A percentile compares a stretch with the other conserved stretches of the same genome.
These are phyloP conservation scores for Euwallacea fornicatus DNA, from an alignment of 1,140 invertebrate genomes.

Conservation along the genomic window DNA sequence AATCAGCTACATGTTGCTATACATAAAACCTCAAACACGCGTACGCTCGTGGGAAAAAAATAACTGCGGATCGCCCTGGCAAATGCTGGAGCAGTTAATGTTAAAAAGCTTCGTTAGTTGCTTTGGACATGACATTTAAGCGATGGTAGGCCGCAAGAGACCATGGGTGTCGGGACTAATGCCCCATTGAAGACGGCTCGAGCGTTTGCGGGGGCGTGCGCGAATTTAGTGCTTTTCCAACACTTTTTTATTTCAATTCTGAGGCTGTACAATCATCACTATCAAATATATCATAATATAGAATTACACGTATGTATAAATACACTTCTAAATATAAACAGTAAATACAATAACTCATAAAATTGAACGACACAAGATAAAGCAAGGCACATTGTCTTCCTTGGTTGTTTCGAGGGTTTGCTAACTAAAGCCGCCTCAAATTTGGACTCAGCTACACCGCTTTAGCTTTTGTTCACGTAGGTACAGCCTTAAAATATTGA, in stretches of 20 bases:
- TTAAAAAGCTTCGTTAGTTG: constrained; percentile 45
- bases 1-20: no score
- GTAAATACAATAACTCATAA: constrained; percentile 6
- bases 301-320: constrained; percentile 26
- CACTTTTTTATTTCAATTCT: constrained; percentile 27
- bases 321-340: constrained; percentile 26
- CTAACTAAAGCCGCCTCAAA: no score
- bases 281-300: constrained; percentile 33
- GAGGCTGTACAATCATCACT: constrained; percentile 39
- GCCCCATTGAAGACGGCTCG: constrained; percentile 35
- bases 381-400: not conserved
- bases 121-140: not conserved
- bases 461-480: no score
- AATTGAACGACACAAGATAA: constrained; percentile 36
- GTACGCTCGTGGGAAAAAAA: constrained; percentile 41
- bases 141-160: not conserved
- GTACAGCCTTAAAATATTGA: no score
- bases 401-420: no score
- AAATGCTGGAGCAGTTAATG: constrained; percentile 52
- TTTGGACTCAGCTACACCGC: no score
- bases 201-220: constrained; percentile 44
- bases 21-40: no score
- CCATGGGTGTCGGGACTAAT: not conserved
- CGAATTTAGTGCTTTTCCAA: constrained; percentile 5
- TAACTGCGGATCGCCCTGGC: constrained; percentile 51